A percentile compares a stretch with the other conserved stretches of the same genome.
These are phyloP conservation scores for Brachirus orientalis DNA, from an alignment of 2,113 vertebrate genomes.

Conservation along the genomic window DNA sequence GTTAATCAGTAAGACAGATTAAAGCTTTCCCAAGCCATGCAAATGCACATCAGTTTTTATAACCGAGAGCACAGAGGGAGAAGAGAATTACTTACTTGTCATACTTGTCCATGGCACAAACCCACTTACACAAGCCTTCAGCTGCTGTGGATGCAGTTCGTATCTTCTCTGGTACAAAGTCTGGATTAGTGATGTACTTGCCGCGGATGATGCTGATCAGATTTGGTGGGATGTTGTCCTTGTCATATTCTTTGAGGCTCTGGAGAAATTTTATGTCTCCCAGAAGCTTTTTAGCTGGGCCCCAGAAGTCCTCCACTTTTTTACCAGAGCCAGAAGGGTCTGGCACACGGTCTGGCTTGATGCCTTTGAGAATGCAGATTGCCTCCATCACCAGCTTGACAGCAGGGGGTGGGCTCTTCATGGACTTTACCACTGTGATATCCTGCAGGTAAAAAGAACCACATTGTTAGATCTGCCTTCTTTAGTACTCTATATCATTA, in stretches of 20 bases:
- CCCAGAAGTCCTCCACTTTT: constrained; percentile 93
- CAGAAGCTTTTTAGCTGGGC: constrained; percentile 90
- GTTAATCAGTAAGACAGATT: constrained; percentile 21
- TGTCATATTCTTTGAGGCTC: constrained; percentile 91
- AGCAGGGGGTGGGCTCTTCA: constrained; percentile 91
- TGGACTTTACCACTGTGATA: constrained; percentile 93
- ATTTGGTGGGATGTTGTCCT: constrained; percentile 88
- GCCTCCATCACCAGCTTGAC: constrained; percentile 95
- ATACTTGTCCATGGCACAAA: constrained; percentile 91
- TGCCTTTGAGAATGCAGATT: constrained; percentile 92
- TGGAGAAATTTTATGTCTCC: constrained; percentile 92
- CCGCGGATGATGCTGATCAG: constrained; percentile 87
- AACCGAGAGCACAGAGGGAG: constrained; percentile 8
- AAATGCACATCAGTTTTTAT: constrained; percentile 24
- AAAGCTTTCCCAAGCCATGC: constrained; percentile 7
- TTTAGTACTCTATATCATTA: neutral
- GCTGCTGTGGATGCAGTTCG: constrained; percentile 90
- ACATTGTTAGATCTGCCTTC: neutral
- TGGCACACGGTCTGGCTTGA: constrained; percentile 89
- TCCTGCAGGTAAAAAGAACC: constrained; percentile 79
- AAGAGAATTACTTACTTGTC: constrained; percentile 80
- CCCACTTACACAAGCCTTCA: constrained; percentile 92
- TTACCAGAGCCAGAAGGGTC: constrained; percentile 88
- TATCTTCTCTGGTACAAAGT: constrained; percentile 92
- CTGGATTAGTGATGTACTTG: constrained; percentile 90